A percentile compares a stretch with the other conserved stretches of the same genome.
Evolutionary conservation across 2,113 vertebrate species (phyloP).

Genomic region (Heterotilapia buettikoferi): DNA sequence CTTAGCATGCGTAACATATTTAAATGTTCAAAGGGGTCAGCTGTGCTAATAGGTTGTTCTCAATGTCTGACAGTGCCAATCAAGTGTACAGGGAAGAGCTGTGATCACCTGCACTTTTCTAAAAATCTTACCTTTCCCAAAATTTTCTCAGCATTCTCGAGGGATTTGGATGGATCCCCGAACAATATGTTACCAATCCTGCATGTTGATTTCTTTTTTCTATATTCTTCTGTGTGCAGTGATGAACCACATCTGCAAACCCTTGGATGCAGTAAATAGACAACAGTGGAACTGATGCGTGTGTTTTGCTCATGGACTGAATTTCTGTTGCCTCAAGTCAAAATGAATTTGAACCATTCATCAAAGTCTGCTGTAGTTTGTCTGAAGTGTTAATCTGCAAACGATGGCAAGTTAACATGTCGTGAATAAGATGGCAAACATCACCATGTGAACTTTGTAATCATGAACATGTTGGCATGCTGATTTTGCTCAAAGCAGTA

Average conservation of each 20-base stretch:
- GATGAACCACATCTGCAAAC: background rate
- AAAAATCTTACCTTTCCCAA: constrained; percentile 33
- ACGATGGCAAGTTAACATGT: background rate
- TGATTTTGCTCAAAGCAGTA: background rate
- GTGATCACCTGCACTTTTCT: background rate
- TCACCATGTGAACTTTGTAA: background rate
- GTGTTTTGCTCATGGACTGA: background rate
- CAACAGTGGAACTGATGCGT: background rate
- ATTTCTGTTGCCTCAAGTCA: background rate
- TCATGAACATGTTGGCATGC: background rate
- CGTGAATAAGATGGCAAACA: background rate
- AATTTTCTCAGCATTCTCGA: constrained; percentile 9
- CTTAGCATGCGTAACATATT: background rate
- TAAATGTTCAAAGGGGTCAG: constrained; percentile 17
- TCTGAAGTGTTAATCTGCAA: background rate
- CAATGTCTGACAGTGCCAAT: constrained; percentile 32
- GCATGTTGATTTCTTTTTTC: background rate
- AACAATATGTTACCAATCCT: background rate
- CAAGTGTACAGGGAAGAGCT: constrained; percentile 32
- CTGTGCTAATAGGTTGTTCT: constrained; percentile 34
- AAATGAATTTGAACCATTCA: background rate
- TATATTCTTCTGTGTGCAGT: background rate
- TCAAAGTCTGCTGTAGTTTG: background rate
- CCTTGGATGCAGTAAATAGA: background rate
- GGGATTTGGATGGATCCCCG: background rate